These are phyloP conservation scores for Byasa hedistus DNA, from an alignment of 2,888 invertebrate species.

Conservation along the genomic window DNA sequence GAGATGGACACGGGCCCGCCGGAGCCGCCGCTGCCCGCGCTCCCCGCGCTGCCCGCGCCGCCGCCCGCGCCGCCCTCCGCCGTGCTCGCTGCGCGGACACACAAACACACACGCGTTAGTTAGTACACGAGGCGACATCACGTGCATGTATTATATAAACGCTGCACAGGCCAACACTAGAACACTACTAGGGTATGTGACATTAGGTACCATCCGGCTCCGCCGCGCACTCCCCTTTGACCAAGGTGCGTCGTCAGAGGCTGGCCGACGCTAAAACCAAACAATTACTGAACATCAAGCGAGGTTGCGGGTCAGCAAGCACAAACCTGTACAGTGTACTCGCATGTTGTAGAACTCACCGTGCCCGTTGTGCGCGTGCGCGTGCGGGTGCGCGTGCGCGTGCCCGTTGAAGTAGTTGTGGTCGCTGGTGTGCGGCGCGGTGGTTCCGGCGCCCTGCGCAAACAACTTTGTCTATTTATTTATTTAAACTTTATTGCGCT, in stretches of 20 bases:
- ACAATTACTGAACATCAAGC: no score
- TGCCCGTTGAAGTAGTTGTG: conserved; percentile 65
- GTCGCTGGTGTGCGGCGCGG: conserved; percentile 46
- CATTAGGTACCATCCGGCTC: no score
- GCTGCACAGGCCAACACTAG: neutral
- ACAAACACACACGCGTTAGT: neutral
- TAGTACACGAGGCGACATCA: no score
- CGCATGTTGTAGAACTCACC: conserved; percentile 1
- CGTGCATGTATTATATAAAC: neutral
- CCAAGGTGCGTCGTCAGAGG: no score
- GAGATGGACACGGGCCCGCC: conserved; percentile 64
- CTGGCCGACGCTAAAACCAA: no score
- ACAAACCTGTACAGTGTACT: no score
- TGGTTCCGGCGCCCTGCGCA: conserved; percentile 31
- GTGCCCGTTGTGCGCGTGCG: conserved; percentile 50
- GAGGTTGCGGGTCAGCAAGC: no score
- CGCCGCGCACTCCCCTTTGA: no score
- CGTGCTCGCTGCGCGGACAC: conserved; percentile 4
- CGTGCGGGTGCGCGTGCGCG: conserved; percentile 35
- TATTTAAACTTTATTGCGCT: no score
- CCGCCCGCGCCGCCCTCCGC: neutral
- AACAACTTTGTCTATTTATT: no score
- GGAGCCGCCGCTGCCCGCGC: conserved; percentile 36
- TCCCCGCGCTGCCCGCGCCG: conserved; percentile 14
- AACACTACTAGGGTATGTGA: no score